Base-by-base conservation (phyloP, 2,888 invertebrate species). In the Drosophila greeni region DNA sequence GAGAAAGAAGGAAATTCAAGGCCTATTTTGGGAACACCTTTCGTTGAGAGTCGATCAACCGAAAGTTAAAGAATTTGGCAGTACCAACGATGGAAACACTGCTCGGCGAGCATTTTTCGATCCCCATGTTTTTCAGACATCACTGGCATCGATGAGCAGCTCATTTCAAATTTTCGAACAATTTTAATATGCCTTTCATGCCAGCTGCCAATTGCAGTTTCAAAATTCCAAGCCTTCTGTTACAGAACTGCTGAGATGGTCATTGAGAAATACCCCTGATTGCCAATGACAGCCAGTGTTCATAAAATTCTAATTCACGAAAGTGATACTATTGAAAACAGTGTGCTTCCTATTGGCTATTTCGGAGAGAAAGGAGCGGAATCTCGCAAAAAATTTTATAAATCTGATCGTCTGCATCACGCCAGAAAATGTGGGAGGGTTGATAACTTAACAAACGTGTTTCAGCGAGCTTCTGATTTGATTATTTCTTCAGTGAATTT, bases 211-310 rank as follows among this genome's bases (percentile, higher is more conserved):
- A 14, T n/a, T 34, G 34, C 34, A 3, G 34, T n/a, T n/a, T n/a
- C n/a, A 34, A 43, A 43, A 8, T 43, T 43, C 6, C 26, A 43
- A 43, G 16, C n/a, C 12, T 29, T 29, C 16, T 36, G 34, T n/a
- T 16, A 24, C 24, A n/a, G 5, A 12, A 34, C 48, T 24, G 34
- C 11, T 2, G 34, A 49, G 1, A 16, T 36, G 9, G 37, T 51
- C 14, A 39, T 39, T 29, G 18, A 39, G 2, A 29, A 37, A 39
- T 51, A 51, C 5, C 51, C 37, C 12, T 51, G 37, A 18, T 26
- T 51, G 11, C 51, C 51, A 26, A 51, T 39, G 49, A 51, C 49
- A 4, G 37, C 24, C 3, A 51, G n/a, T 5, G 34, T 36, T 8
- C 34, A 23, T 11, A 48, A 48, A 24, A 36, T 34, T 3, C 34